Evolutionary conservation across 2,888 invertebrate genomes (phyloP).

Genomic region (Dicycla oo): DNA sequence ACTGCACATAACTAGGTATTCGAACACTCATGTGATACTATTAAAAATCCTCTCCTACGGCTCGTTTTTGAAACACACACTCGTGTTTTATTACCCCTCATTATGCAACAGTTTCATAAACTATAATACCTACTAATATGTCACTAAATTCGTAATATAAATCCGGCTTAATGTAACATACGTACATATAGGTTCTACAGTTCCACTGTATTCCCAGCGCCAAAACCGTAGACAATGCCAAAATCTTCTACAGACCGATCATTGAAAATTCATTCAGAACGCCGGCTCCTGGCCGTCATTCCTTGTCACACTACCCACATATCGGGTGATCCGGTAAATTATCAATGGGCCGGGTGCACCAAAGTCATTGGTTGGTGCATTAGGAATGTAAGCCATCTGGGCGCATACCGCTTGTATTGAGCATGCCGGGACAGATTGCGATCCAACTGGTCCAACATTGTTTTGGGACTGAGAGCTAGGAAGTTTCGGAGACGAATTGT

Average conservation of each 20-base stretch:
- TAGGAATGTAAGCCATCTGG: slow-evolving; percentile 64
- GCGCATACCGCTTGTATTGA: slow-evolving; percentile 62
- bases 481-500: slow-evolving; percentile 32
- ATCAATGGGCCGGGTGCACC: slow-evolving; percentile 61
- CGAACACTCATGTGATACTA: too few relatives aligned
- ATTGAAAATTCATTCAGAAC: slow-evolving; percentile 51
- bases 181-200: too few relatives aligned
- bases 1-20: too few relatives aligned
- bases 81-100: too few relatives aligned
- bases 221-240: slow-evolving; percentile 30
- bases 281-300: slow-evolving; percentile 23
- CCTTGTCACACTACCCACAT: slow-evolving; percentile 59
- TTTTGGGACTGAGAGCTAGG: slow-evolving; percentile 52
- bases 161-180: background rate
- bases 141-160: too few relatives aligned
- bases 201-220: background rate
- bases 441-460: slow-evolving; percentile 65
- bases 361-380: slow-evolving; percentile 59
- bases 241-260: slow-evolving; percentile 39
- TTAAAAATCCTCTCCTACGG: too few relatives aligned
- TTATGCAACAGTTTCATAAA: too few relatives aligned
- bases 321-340: slow-evolving; percentile 57
- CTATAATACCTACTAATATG: too few relatives aligned
- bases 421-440: slow-evolving; percentile 70
- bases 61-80: too few relatives aligned